These are phyloP conservation scores for Spizaetus ornatus DNA, from an alignment of 2,113 vertebrate genomes.

Conservation along the genomic window DNA sequence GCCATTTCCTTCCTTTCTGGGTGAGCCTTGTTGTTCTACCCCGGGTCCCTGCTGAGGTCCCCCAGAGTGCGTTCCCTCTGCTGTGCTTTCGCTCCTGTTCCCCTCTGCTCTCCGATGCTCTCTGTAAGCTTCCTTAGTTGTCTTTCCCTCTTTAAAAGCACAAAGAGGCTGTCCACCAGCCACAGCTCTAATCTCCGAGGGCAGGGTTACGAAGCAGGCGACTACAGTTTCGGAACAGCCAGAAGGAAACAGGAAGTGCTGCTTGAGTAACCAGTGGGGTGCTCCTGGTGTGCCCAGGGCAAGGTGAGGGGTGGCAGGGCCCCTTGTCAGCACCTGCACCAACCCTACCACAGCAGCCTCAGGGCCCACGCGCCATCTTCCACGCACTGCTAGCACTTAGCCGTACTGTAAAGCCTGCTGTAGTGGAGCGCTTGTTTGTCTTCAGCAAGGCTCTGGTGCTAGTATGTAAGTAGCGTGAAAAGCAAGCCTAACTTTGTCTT, in stretches of 20 bases:
- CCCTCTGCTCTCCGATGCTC: fast-evolving
- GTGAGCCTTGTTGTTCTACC: background rate
- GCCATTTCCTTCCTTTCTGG: background rate
- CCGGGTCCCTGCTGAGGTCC: background rate
- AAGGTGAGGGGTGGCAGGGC: fast-evolving
- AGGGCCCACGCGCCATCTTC: fast-evolving
- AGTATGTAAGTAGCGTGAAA: fast-evolving
- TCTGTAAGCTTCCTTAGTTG: background rate
- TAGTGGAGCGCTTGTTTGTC: fast-evolving
- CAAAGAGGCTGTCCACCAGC: fast-evolving
- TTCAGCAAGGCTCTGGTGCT: background rate
- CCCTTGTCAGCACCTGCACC: fast-evolving
- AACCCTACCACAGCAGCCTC: fast-evolving
- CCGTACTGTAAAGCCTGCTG: fast-evolving
- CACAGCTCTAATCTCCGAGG: fast-evolving
- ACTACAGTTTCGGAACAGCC: background rate
- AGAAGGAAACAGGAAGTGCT: background rate
- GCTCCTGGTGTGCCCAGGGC: fast-evolving
- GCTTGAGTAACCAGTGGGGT: background rate
- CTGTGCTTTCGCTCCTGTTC: background rate
- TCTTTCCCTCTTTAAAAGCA: background rate
- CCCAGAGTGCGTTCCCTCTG: fast-evolving
- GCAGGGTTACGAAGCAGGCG: background rate
- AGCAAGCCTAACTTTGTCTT: background rate
- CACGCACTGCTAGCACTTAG: fast-evolving